Percentiles rank a stretch among this genome's conserved stretches.
These are phyloP conservation scores for Synanthedon formicaeformis DNA, from an alignment of 2,888 invertebrate species.

Conservation along the genomic window DNA sequence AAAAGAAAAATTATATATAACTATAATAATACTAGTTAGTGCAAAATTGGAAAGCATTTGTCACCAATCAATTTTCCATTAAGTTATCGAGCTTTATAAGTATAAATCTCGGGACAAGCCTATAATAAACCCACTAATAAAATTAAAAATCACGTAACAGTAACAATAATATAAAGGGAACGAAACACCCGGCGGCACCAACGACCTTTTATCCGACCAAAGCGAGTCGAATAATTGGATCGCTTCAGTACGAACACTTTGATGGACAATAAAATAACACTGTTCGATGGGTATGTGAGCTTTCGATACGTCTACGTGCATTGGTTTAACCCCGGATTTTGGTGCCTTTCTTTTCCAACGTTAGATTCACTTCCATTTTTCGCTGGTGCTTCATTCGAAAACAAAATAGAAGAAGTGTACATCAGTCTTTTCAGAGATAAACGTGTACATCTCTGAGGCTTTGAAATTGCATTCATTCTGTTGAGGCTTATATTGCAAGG, in stretches of 20 bases:
- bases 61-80: too few relatives aligned
- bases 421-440: background rate
- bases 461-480: background rate
- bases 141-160: slow-evolving; percentile 7
- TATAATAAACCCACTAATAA: background rate
- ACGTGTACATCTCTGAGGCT: background rate
- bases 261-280: slow-evolving; percentile 35
- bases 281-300: slow-evolving; percentile 16
- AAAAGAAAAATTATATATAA: too few relatives aligned
- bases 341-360: slow-evolving; percentile 12
- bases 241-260: slow-evolving; percentile 25
- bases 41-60: too few relatives aligned
- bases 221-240: slow-evolving; percentile 26
- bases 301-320: slow-evolving; percentile 24
- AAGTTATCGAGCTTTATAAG: too few relatives aligned
- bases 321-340: slow-evolving; percentile 13
- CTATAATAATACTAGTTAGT: too few relatives aligned
- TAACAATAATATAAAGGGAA: slow-evolving; percentile 14
- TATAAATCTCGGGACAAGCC: too few relatives aligned
- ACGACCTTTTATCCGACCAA: slow-evolving; percentile 12
- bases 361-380: background rate
- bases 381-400: background rate
- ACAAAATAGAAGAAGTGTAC: background rate
- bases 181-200: slow-evolving; percentile 6
- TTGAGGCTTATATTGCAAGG: too few relatives aligned